Evolutionary conservation across 2,113 vertebrate species (phyloP), one percentile per base, ranked within the genome.

Genomic region (Cathartes aura): DNA sequence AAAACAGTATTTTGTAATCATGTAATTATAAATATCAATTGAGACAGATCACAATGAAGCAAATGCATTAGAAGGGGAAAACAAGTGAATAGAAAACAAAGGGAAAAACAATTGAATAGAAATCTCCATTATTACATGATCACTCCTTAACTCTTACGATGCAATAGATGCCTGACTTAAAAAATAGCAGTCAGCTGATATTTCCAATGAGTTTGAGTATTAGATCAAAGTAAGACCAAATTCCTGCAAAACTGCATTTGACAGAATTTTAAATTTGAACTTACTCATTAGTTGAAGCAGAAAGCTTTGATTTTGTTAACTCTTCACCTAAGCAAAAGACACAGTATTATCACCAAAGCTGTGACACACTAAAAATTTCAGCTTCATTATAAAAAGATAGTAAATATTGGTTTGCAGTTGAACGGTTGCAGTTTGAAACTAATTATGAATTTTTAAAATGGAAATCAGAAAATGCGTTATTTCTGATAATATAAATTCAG

Each of bases 321-420:
- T 99, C 99, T 96, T 99, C 99, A 98, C 98, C 99, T 99, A 97
- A 93, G 92, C 67, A 97, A 97, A 96, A 96, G 24, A 97, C 21
- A 84, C 47, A 95, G 34, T 72, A 82, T 75, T 72, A 94, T 66
- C 32, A 82, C 17, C 42, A 97, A 60, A 91, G 85, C 12, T 34
- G 52, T 67, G 60, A 86, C 53, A 95, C 47, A 64, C 81, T 36
- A 83, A 96, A 96, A 92, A 59, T 45, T 70, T 90, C 18, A 84
- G 34, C 47, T 92, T 94, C 30, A 48, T 71, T 36, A 93, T 22
- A 78, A 76, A 89, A 86, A 78, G 24, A 45, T 5, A 66, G 22
- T 38, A 76, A 80, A 72, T 60, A 43, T 20, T 63, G 38, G 38
- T 38, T 38, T 38, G 38, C 38, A 38, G 38, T 38, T 38, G 38